These are phyloP conservation scores for Tribolium madens DNA, from an alignment of 1,140 invertebrate genomes.

Conservation along the genomic window DNA sequence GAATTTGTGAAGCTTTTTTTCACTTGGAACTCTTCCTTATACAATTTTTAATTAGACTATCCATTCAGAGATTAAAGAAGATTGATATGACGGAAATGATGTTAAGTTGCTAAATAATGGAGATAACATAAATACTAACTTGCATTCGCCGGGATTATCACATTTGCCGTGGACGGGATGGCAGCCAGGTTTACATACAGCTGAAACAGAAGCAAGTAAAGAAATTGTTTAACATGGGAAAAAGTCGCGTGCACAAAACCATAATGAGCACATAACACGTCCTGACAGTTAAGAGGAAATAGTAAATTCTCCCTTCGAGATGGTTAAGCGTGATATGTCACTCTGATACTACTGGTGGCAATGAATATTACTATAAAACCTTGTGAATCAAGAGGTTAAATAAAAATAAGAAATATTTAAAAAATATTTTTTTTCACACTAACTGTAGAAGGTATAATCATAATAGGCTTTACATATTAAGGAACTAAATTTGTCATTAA, in stretches of 20 bases:
- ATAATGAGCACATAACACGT: not conserved
- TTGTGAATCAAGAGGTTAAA: too few species aligned
- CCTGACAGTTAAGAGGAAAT: not conserved
- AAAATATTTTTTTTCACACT: too few species aligned
- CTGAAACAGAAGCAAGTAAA: constrained; percentile 69
- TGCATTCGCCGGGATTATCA: constrained; percentile 88
- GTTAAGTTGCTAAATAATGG: constrained; percentile 3
- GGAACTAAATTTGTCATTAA: too few species aligned
- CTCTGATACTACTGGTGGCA: not conserved
- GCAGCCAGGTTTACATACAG: constrained; percentile 90
- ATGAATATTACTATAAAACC: not conserved
- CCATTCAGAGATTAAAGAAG: not conserved
- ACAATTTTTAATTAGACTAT: constrained; percentile 6
- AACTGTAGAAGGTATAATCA: too few species aligned
- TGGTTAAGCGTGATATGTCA: not conserved
- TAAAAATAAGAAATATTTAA: too few species aligned
- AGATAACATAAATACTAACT: constrained; percentile 72
- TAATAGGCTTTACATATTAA: too few species aligned
- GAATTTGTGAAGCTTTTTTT: constrained; percentile 12
- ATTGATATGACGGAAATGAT: constrained; percentile 26
- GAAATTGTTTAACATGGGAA: not conserved
- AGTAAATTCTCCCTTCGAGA: not conserved
- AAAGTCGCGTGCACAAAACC: not conserved
- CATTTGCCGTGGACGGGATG: constrained; percentile 90
- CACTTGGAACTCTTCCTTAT: constrained; percentile 1